A percentile compares a stretch with the other conserved stretches of the same genome.
Conservation (phyloP, 2,113 vertebrate species). For the Heloderma charlesbogerti region DNA sequence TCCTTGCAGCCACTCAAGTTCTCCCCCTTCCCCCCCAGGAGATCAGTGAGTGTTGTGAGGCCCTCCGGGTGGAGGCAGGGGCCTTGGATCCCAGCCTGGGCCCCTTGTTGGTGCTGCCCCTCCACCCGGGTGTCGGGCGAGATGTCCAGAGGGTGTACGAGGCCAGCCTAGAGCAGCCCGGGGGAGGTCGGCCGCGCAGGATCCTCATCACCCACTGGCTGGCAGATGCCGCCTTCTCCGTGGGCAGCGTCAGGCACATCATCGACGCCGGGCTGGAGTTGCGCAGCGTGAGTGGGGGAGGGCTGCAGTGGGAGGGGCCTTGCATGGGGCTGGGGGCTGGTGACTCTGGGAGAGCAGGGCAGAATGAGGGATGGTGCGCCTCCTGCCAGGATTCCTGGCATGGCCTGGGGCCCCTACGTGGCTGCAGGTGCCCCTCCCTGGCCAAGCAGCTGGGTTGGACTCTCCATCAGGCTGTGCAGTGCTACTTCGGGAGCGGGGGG, state of each 20-base stretch:
- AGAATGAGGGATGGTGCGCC: background rate
- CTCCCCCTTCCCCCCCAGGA: constrained; percentile 72
- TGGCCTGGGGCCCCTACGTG: too few species aligned
- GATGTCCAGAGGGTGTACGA: constrained; percentile 84
- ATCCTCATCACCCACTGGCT: constrained; percentile 87
- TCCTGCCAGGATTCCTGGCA: too few species aligned
- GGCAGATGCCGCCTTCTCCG: constrained; percentile 90
- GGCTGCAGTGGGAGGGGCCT: accelerated
- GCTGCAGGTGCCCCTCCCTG: too few species aligned
- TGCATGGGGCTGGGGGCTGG: background rate
- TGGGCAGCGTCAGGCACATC: constrained; percentile 83
- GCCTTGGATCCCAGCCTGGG: constrained; percentile 79
- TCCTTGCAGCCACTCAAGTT: background rate
- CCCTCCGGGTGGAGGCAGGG: constrained; percentile 80
- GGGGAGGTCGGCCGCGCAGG: constrained; percentile 59
- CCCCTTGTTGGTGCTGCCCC: constrained; percentile 78
- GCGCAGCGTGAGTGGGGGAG: constrained; percentile 85
- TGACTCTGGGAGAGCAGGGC: accelerated
- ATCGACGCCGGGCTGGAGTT: constrained; percentile 91
- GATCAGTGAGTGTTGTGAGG: constrained; percentile 75
- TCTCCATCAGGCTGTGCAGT: background rate
- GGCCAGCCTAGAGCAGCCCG: background rate
- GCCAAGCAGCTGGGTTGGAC: background rate
- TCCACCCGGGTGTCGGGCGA: constrained; percentile 78
- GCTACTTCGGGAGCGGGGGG: too few species aligned